Evolutionary conservation across 2,797 vertebrate species (phyloP).

Genomic region (Lindbergichthys nudifrons): DNA sequence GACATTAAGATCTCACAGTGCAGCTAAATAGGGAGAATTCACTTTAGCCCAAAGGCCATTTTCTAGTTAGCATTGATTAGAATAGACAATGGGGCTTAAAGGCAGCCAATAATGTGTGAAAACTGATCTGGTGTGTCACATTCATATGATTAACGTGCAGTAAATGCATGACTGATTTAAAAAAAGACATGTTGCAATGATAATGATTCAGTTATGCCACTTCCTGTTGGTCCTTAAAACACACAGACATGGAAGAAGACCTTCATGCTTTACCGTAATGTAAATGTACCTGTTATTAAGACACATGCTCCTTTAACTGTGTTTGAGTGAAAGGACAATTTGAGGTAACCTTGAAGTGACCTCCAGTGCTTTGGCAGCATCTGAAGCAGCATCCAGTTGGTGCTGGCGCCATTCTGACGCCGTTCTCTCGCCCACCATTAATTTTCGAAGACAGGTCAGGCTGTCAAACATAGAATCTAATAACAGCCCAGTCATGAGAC

Average conservation of each 20-base stretch:
- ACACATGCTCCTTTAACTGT: not conserved
- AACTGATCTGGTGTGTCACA: constrained; percentile 22
- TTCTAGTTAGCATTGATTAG: constrained; percentile 29
- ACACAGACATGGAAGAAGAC: not conserved
- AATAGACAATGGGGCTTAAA: not conserved
- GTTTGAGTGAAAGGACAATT: not conserved
- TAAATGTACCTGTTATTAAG: not conserved
- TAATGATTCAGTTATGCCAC: constrained; percentile 11
- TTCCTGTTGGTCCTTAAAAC: not conserved
- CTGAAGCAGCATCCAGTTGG: constrained; percentile 1
- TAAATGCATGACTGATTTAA: constrained; percentile 11
- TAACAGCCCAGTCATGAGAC: constrained; percentile 16
- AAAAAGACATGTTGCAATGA: not conserved
- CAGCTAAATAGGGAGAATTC: constrained; percentile 4
- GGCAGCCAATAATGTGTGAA: constrained; percentile 20
- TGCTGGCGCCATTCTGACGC: not conserved
- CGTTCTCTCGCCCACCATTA: not conserved
- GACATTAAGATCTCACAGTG: constrained; percentile 6
- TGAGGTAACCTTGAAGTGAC: constrained; percentile 18
- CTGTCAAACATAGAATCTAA: constrained; percentile 30
- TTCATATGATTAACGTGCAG: constrained; percentile 22
- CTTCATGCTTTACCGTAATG: not conserved
- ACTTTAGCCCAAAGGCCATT: constrained; percentile 27
- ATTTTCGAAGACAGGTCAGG: constrained; percentile 5
- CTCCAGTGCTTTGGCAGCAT: not conserved